phyloP scores from a whole-genome alignment of 1,140 invertebrate genomes.

The Pollicipes pollicipes region DNA sequence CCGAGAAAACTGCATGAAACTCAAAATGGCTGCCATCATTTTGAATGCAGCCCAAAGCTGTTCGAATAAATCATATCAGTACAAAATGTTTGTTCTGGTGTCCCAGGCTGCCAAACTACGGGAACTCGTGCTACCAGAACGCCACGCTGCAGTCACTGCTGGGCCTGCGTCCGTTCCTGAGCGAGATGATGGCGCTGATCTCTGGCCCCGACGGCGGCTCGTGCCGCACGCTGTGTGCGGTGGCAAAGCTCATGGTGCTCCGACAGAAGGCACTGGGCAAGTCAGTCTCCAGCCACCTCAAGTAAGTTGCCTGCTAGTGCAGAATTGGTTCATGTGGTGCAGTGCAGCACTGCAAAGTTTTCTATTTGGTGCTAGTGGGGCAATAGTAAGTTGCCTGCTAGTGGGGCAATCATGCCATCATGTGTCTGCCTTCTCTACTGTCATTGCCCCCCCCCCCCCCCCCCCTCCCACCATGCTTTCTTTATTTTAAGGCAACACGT shows the following conservation, averaged over 20 bases:
- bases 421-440: too few species aligned
- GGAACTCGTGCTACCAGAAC: slow-evolving; percentile 21
- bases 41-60: too few species aligned
- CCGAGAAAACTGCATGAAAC: too few species aligned
- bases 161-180: slow-evolving; percentile 15
- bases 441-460: too few species aligned
- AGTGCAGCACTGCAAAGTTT: too few species aligned
- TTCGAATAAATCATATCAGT: background rate
- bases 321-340: too few species aligned
- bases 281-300: slow-evolving; percentile 7
- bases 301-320: background rate
- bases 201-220: slow-evolving; percentile 6
- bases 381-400: too few species aligned
- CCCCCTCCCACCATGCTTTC: too few species aligned
- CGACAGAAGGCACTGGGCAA: slow-evolving; percentile 9
- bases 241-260: background rate
- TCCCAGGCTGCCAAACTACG: slow-evolving; percentile 19
- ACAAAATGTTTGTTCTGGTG: background rate
- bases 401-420: too few species aligned
- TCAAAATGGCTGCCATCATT: too few species aligned
- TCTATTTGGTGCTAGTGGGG: too few species aligned
- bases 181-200: background rate
- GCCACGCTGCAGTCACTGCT: slow-evolving; percentile 20
- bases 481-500: too few species aligned
- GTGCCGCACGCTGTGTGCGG: background rate